A percentile compares a stretch with the other conserved stretches of the same genome.
Evolutionary conservation across 2,888 invertebrate species (phyloP).

Genomic region (Schizotus pectinicornis): DNA sequence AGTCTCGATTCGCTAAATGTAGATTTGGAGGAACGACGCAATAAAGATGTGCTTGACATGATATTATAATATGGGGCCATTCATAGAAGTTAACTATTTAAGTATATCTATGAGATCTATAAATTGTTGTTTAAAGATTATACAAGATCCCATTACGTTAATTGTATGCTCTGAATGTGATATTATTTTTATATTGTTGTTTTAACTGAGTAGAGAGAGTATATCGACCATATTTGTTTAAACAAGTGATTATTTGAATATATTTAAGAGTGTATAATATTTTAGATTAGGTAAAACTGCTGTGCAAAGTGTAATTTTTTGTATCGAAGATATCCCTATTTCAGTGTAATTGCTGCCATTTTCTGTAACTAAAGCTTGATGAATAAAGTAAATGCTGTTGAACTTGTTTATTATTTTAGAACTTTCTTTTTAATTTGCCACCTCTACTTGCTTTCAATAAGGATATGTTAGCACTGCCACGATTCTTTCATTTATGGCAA

Average conservation of each 20-base stretch:
- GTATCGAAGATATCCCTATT: no score
- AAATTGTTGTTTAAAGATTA: conserved; percentile 13
- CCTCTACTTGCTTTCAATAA: no score
- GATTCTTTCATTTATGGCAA: no score
- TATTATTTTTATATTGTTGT: conserved; percentile 32
- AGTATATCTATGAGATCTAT: conserved; percentile 16
- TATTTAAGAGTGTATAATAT: conserved; percentile 5
- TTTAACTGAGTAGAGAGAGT: conserved; percentile 16
- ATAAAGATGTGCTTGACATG: conserved; percentile 27
- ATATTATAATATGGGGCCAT: conserved; percentile 28
- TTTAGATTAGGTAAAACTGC: no score
- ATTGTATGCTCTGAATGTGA: conserved; percentile 31
- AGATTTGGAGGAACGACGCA: conserved; percentile 20
- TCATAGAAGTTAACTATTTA: conserved; percentile 16
- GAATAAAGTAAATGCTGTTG: no score
- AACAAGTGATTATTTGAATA: conserved; percentile 15
- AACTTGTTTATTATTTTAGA: no score
- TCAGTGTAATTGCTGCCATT: no score
- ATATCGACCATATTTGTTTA: conserved; percentile 13
- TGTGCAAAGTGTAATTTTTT: no score
- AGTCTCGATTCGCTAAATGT: conserved; percentile 5
- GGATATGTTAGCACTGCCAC: no score
- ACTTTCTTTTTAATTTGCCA: no score
- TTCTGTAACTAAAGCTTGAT: no score
- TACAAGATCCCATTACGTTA: conserved; percentile 9